Conservation (phyloP, 2,888 invertebrate species). For the Mesopsocus fuscifrons region DNA sequence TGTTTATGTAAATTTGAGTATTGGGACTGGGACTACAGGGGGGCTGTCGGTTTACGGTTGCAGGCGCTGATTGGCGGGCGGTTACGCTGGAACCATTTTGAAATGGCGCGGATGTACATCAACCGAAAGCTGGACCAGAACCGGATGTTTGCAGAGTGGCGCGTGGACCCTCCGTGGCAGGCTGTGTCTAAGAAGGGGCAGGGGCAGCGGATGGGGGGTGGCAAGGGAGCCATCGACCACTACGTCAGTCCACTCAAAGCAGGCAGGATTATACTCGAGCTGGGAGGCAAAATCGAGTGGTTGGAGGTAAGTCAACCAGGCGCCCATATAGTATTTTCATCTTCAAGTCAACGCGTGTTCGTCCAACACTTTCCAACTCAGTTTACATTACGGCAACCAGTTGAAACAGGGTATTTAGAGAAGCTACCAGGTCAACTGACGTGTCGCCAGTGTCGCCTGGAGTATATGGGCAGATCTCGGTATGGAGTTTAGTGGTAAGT, state of each 20-base stretch:
- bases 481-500: no score
- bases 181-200: constrained; percentile 77
- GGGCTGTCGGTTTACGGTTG: no score
- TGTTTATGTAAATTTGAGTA: no score
- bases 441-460: no score
- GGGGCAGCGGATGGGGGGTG: constrained; percentile 89
- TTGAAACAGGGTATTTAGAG: no score
- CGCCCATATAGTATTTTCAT: constrained; percentile 16
- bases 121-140: constrained; percentile 58
- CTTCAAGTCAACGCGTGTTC: not conserved
- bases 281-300: constrained; percentile 81
- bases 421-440: no score
- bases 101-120: constrained; percentile 64
- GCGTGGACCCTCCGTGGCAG: constrained; percentile 91
- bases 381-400: no score
- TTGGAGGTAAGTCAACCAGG: constrained; percentile 42
- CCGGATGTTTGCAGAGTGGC: constrained; percentile 86
- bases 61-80: constrained; percentile 74
- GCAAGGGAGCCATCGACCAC: constrained; percentile 87
- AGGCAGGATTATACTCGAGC: constrained; percentile 79
- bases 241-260: constrained; percentile 86
- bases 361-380: no score
- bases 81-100: constrained; percentile 60
- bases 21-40: no score
- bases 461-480: no score